Evolutionary conservation across 2,113 vertebrate species (phyloP), one percentile per base, ranked within the genome.

Genomic region (Halichoeres trimaculatus): DNA sequence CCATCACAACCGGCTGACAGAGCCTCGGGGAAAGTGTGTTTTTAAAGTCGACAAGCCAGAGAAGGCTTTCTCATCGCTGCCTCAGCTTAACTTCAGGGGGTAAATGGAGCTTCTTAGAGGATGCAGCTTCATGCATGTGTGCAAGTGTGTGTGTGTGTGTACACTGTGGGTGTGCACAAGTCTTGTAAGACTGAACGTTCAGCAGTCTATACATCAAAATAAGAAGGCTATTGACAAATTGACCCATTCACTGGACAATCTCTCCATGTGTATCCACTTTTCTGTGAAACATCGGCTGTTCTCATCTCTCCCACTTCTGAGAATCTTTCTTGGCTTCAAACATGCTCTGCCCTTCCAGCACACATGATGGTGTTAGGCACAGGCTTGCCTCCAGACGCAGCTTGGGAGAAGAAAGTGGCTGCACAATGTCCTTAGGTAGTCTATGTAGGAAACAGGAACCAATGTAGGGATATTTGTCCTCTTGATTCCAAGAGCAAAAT

Each of bases 1-100:
- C 62, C 66, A 77, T 83, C 76, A 70, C 40, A 47, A 50, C 53
- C 50, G 23, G 51, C 75, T 69, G 64, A 70, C 76, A 79, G 47
- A 70, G 74, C 78, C 74, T 62, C 59, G 10, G 58, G 75, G 64
- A 55, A 64, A 11, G 20, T 45, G 10, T 43, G 70, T 74, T 84
- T 76, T 78, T 30, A 74, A 63, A 81, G 65, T 65, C 59, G 79
- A 86, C 77, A 73, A 64, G 69, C 35, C 45, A 81, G 67, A 64
- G 61, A 74, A 47, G 17, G 26, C 56, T 57, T 68, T 70, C 51
- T 82, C 45, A 40, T 59, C 19, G 17, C 59, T 71, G 74, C 62
- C 48, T 62, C 59, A 2, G 65, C 55, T 78, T 76, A 74, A 75
- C 78, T 74, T 80, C 67, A 63, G 83, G 81, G 61, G 80, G 63